These are phyloP conservation scores for Chymomyza procnemis DNA, from an alignment of 2,888 invertebrate species.

Conservation along the genomic window DNA sequence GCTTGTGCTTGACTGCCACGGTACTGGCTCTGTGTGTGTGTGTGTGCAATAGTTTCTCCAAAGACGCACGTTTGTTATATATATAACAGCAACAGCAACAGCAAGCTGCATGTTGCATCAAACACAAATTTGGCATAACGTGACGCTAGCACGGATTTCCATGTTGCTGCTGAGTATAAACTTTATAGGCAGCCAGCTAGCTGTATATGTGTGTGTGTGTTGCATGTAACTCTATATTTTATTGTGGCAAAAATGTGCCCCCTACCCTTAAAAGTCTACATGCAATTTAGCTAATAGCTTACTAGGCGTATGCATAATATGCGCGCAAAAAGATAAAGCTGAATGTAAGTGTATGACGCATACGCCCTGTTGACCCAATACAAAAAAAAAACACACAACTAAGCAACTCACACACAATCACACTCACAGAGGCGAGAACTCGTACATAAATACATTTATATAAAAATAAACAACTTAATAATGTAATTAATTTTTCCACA, in stretches of 20 bases:
- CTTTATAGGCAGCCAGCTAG: background rate
- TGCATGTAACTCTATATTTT: slow-evolving; percentile 33
- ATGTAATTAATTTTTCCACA: background rate
- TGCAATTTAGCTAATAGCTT: background rate
- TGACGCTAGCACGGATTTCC: slow-evolving; percentile 37
- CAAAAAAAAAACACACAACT: background rate
- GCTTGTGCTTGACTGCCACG: slow-evolving; percentile 33
- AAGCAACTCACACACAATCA: background rate
- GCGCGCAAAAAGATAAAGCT: background rate
- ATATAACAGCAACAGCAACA: slow-evolving; percentile 31
- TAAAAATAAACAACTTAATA: background rate
- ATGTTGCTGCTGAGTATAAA: slow-evolving; percentile 18
- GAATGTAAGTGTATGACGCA: background rate
- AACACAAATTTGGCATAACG: slow-evolving; percentile 29
- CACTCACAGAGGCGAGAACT: background rate
- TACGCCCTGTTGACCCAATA: slow-evolving; percentile 16
- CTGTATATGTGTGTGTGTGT: background rate
- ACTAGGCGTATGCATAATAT: slow-evolving; percentile 10
- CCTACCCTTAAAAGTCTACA: background rate
- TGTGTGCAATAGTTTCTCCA: slow-evolving; percentile 27
- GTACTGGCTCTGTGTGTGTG: slow-evolving; percentile 20
- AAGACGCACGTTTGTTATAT: background rate
- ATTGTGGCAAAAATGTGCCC: slow-evolving; percentile 14
- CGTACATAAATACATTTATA: background rate
- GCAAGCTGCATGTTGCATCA: slow-evolving; percentile 45